Conservation (phyloP, 1,140 invertebrate genomes). For the Heliconius congener region DNA sequence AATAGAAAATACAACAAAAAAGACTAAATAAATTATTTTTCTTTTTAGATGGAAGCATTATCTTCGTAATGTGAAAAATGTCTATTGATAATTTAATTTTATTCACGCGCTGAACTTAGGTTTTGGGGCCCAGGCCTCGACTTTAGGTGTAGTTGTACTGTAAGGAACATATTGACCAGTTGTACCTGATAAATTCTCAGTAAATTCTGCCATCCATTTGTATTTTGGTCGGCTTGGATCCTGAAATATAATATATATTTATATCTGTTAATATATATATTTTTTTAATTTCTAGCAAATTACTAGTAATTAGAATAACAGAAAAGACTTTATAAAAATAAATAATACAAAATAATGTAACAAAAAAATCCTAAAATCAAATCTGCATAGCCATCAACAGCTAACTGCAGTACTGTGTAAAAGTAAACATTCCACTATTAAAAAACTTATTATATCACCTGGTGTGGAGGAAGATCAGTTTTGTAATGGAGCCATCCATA, state of each 20-base stretch:
- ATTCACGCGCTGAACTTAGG: slow-evolving; percentile 43
- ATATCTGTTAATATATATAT: too few species aligned
- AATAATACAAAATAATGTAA: too few species aligned
- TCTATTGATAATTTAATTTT: slow-evolving; percentile 14
- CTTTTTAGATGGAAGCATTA: background rate
- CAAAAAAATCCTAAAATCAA: too few species aligned
- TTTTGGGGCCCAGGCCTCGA: slow-evolving; percentile 91
- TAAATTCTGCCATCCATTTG: slow-evolving; percentile 93
- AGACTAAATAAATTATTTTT: background rate
- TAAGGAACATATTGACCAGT: slow-evolving; percentile 93
- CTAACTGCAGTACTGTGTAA: too few species aligned
- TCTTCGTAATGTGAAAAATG: background rate
- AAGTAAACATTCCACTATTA: too few species aligned
- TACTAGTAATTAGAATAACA: too few species aligned
- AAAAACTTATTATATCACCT: slow-evolving; percentile 49
- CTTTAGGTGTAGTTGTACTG: slow-evolving; percentile 91
- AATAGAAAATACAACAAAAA: slow-evolving; percentile 16
- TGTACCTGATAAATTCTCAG: slow-evolving; percentile 92
- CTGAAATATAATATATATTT: slow-evolving; percentile 51
- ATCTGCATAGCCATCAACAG: too few species aligned
- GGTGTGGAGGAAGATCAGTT: slow-evolving; percentile 87
- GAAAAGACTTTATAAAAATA: too few species aligned
- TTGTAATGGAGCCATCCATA: slow-evolving; percentile 93
- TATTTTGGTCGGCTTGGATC: slow-evolving; percentile 89
- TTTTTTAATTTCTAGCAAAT: too few species aligned